Evolutionary conservation across 2,113 vertebrate species (phyloP), one percentile per base, ranked within the genome.

Genomic region (Martes martes): DNA sequence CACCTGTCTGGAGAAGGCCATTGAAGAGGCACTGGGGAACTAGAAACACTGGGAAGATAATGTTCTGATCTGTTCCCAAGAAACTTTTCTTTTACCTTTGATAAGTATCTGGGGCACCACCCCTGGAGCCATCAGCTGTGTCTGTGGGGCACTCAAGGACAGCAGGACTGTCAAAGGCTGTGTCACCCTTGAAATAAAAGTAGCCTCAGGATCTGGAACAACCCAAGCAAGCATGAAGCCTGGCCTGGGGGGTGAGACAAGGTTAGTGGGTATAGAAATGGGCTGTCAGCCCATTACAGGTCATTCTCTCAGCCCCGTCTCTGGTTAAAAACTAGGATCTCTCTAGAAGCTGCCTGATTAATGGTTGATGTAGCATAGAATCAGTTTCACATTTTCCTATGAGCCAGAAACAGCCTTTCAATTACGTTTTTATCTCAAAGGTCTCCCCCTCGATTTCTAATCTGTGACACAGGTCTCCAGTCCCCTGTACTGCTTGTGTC

Each of bases 361-460:
- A 85, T 86, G 59, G 73, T 6, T 93, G 89, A 73, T 67, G 6
- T 61, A 94, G 76, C 36, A 95, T 2, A 94, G 80, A 96, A 91
- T 96, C 59, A 92, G 92, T 85, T 92, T 96, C 95, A 90, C 42
- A 96, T 91, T 97, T 95, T 98, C 65, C 57, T 97, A 73, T 55
- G 76, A 95, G 88, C 45, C 92, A 94, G 52, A 96, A 52, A 90
- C 33, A 80, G 81, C 31, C 78, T 97, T 97, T 97, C 84, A 96
- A 92, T 89, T 63, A 95, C 2, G 19, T 39, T 93, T 89, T 93
- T 93, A 88, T 93, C 96, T 94, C 93, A 78, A 61, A 97, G 88
- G 39, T 94, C 97, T 91, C 57, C 45, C 57, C 69, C n/a, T 96
- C 14, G 19, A 95, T 97, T 96, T 97, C 76, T 91, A 92, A 92